Percentiles rank a stretch among this genome's conserved stretches.
phyloP scores from a whole-genome alignment of 2,888 invertebrate genomes.

The Clusia tigrina region DNA sequence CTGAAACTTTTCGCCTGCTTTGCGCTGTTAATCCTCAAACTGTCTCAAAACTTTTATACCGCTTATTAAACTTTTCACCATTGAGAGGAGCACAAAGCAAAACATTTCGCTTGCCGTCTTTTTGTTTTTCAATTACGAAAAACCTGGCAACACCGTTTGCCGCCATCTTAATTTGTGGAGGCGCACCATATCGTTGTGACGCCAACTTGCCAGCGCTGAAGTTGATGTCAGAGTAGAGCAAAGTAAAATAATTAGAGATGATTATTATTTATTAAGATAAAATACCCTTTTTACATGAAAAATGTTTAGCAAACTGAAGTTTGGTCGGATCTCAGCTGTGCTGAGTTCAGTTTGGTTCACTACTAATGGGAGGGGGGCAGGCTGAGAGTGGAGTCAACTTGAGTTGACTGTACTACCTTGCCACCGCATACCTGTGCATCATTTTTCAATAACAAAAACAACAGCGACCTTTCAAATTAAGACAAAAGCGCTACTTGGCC shows the following conservation, averaged over 20 bases:
- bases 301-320: slow-evolving; percentile 11
- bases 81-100: slow-evolving; percentile 40
- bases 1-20: slow-evolving; percentile 39
- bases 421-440: slow-evolving; percentile 17
- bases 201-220: neutral
- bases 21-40: slow-evolving; percentile 49
- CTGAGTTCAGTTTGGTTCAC: too few relatives aligned
- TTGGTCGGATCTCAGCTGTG: neutral
- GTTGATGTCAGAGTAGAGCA: neutral
- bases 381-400: slow-evolving; percentile 25
- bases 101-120: slow-evolving; percentile 36
- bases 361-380: too few relatives aligned
- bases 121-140: slow-evolving; percentile 36
- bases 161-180: neutral
- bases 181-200: neutral
- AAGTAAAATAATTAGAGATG: slow-evolving; percentile 48
- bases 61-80: neutral
- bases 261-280: slow-evolving; percentile 53
- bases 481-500: neutral
- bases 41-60: slow-evolving; percentile 48
- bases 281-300: slow-evolving; percentile 33
- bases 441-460: slow-evolving; percentile 35
- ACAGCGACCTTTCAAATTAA: neutral
- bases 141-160: neutral
- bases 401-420: slow-evolving; percentile 38